Percentiles rank a stretch among this genome's conserved stretches.
These are phyloP conservation scores for Stomatorhinus walkeri DNA, from an alignment of 2,797 vertebrate species.

Conservation along the genomic window DNA sequence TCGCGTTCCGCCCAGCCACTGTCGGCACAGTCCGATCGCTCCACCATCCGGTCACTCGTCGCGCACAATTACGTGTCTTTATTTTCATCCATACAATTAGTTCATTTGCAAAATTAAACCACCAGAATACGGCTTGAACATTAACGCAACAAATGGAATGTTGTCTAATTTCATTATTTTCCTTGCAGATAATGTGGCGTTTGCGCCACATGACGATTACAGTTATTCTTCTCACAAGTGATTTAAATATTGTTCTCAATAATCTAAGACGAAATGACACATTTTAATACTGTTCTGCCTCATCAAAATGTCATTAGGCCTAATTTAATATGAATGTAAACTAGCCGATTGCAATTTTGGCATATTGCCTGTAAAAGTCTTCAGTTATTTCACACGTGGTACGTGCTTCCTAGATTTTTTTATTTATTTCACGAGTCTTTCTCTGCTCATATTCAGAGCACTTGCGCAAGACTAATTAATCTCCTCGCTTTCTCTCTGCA, in stretches of 20 bases:
- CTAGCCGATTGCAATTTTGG: not conserved
- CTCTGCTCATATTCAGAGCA: not conserved
- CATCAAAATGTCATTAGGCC: not conserved
- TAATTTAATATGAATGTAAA: not conserved
- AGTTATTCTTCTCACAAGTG: not conserved
- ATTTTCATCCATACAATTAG: not conserved
- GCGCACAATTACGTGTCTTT: not conserved
- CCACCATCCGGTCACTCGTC: not conserved
- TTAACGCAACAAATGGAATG: not conserved
- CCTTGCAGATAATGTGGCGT: not conserved
- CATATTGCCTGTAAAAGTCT: not conserved
- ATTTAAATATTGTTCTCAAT: not conserved
- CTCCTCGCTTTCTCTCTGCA: not conserved
- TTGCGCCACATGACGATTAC: not conserved
- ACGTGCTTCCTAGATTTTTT: not conserved
- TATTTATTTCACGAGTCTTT: not conserved
- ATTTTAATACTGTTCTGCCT: not conserved
- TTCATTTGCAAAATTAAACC: not conserved
- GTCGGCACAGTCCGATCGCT: not conserved
- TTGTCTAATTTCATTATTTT: not conserved
- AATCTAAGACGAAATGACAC: not conserved
- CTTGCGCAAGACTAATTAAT: not conserved
- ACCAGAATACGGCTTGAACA: not conserved
- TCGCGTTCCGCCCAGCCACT: not conserved
- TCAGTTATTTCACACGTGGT: constrained; percentile 7